A percentile compares a stretch with the other conserved stretches of the same genome.
Conservation (phyloP, 2,113 vertebrate genomes). For the Poicephalus gulielmi region DNA sequence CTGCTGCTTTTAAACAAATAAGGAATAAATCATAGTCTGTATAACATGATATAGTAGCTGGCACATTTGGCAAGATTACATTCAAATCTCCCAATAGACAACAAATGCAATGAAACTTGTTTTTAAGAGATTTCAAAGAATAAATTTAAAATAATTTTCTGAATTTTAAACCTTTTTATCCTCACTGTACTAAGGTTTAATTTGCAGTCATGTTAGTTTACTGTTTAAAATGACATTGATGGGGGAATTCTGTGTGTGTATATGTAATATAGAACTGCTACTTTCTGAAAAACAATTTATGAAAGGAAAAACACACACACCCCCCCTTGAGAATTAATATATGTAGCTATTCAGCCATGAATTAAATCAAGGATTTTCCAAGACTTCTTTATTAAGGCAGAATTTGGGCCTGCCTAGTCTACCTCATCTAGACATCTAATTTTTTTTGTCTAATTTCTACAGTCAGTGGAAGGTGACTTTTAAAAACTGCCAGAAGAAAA, state of each 20-base stretch:
- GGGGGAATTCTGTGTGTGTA: background rate
- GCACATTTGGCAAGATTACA: background rate
- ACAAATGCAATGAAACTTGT: background rate
- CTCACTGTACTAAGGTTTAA: background rate
- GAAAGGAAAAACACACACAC: background rate
- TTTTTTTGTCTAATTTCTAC: background rate
- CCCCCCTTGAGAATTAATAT: background rate
- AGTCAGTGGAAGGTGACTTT: background rate
- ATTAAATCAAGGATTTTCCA: background rate
- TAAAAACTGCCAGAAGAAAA: background rate
- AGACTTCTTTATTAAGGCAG: background rate
- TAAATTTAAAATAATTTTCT: background rate
- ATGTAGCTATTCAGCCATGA: background rate
- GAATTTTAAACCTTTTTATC: background rate
- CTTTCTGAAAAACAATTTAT: background rate
- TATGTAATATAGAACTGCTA: background rate
- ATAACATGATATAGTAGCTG: background rate
- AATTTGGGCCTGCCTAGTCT: background rate
- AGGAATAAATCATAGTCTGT: background rate
- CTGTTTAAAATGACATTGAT: background rate
- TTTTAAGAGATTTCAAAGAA: background rate
- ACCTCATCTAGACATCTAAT: background rate
- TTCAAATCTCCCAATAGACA: background rate
- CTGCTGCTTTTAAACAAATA: background rate
- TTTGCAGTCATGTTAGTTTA: background rate